Evolutionary conservation across 2,113 vertebrate species (phyloP).

Genomic region (Heptranchias perlo): DNA sequence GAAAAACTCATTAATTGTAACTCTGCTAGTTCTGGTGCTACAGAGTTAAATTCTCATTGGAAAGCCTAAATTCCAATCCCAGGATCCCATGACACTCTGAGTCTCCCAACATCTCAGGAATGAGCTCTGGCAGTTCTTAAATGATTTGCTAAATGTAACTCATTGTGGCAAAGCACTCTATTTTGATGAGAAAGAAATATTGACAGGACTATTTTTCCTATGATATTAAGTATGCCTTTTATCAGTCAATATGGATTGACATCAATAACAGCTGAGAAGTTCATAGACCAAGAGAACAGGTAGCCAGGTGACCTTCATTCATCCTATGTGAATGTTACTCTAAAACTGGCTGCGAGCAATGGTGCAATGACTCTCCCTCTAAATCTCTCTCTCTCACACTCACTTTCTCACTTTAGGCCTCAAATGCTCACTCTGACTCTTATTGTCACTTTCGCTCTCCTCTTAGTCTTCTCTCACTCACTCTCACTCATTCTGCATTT

Average conservation of each 20-base stretch:
- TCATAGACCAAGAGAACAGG: neutral
- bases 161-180: neutral
- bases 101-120: neutral
- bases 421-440: neutral
- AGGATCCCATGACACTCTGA: neutral
- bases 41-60: neutral
- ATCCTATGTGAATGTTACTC: neutral
- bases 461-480: neutral
- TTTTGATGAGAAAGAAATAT: neutral
- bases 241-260: neutral
- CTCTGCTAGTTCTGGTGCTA: neutral
- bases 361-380: neutral
- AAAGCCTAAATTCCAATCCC: neutral
- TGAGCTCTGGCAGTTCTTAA: neutral
- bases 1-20: neutral
- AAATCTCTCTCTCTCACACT: neutral
- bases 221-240: neutral
- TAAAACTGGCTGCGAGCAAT: neutral
- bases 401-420: neutral
- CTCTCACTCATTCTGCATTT: neutral
- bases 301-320: neutral
- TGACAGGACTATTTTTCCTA: neutral
- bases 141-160: neutral
- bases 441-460: neutral
- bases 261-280: neutral